Percentiles rank a stretch among this genome's conserved stretches.
Conservation (phyloP, 2,888 invertebrate species). For the Sepioteuthis lessoniana region DNA sequence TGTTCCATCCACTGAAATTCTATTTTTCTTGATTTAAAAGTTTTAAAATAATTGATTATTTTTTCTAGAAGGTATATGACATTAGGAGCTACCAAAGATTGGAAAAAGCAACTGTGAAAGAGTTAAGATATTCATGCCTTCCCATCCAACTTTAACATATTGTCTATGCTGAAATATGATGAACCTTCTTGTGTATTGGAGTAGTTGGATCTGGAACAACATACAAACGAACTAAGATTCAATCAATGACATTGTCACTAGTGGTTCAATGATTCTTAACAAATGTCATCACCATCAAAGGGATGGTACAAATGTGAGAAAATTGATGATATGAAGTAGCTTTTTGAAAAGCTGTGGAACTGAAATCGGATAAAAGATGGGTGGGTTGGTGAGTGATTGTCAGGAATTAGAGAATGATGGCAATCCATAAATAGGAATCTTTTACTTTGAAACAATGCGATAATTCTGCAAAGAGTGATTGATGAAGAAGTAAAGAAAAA, state of each 20-base stretch:
- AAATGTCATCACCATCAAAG: not conserved
- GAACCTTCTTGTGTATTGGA: not conserved
- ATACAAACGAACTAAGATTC: not conserved
- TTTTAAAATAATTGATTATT: no score
- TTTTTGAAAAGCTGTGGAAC: not conserved
- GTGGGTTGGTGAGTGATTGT: not conserved
- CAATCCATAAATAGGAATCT: constrained; percentile 20
- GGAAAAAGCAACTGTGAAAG: no score
- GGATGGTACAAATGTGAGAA: not conserved
- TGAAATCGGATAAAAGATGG: not conserved
- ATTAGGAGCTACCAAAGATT: no score
- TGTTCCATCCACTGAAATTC: no score
- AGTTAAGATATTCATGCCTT: not conserved
- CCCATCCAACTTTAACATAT: not conserved
- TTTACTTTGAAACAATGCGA: not conserved
- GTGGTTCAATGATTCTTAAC: not conserved
- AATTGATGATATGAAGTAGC: not conserved
- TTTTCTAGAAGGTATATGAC: no score
- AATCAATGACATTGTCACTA: not conserved
- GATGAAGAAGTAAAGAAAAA: not conserved
- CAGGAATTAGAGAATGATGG: not conserved
- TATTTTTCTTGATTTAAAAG: no score
- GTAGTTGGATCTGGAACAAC: not conserved
- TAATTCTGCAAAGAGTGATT: not conserved
- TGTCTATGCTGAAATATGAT: not conserved